These are phyloP conservation scores for Athrips mouffetella DNA, from an alignment of 2,888 invertebrate species.

Conservation along the genomic window DNA sequence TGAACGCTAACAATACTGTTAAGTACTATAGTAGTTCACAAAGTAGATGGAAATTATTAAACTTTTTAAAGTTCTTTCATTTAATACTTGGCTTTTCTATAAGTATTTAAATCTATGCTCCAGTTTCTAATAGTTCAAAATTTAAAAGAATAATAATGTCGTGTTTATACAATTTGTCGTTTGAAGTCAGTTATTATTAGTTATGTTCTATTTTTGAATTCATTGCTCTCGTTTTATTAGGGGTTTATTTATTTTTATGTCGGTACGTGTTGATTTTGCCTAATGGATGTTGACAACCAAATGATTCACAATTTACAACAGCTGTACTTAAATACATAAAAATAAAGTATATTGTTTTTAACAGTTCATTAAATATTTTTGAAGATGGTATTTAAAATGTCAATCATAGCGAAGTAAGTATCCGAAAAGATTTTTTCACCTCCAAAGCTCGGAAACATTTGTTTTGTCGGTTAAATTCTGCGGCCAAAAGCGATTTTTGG, in stretches of 20 bases:
- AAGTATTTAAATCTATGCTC: neutral
- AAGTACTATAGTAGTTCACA: too few species aligned
- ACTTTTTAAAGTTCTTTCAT: neutral
- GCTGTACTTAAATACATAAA: too few species aligned
- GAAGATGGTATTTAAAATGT: too few species aligned
- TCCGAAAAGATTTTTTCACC: too few species aligned
- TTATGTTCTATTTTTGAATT: neutral
- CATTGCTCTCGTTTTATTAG: neutral
- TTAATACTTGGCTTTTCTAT: neutral
- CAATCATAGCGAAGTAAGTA: too few species aligned
- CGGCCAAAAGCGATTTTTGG: too few species aligned
- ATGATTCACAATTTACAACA: neutral
- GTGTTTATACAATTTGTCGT: conserved; percentile 7
- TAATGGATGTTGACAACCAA: neutral
- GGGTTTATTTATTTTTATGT: neutral
- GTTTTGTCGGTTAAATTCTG: too few species aligned
- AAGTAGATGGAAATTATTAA: neutral
- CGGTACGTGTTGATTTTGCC: neutral
- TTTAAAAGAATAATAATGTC: neutral
- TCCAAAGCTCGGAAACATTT: too few species aligned
- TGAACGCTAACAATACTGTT: neutral
- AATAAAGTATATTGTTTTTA: too few species aligned
- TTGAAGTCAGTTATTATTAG: neutral
- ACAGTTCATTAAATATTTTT: too few species aligned
- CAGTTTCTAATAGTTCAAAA: neutral